Percentiles rank a stretch among this genome's conserved stretches.
Evolutionary conservation across 2,888 invertebrate species (phyloP).

Genomic region (Resseliella maxima): DNA sequence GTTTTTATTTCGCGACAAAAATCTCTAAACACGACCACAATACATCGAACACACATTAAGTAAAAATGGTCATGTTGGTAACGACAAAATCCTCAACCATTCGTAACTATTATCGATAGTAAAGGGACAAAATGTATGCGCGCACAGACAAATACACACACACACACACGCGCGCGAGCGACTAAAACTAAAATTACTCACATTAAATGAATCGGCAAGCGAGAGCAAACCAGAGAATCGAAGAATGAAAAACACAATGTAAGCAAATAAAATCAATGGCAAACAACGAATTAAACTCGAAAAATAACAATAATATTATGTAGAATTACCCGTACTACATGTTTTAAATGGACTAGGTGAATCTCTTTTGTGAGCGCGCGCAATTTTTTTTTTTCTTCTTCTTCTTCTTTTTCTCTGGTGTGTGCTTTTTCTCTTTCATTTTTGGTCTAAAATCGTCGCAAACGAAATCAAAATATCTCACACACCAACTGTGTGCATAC

Average conservation of each 20-base stretch:
- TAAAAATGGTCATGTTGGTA: not conserved
- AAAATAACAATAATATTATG: constrained; percentile 53
- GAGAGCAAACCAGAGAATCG: not conserved
- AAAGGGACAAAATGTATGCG: not conserved
- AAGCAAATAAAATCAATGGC: constrained; percentile 53
- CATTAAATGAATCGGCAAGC: constrained; percentile 43
- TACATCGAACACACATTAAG: constrained; percentile 53
- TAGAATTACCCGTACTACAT: constrained; percentile 39
- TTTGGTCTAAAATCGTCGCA: constrained; percentile 34
- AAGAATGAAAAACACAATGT: constrained; percentile 11
- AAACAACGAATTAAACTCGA: constrained; percentile 53
- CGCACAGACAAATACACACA: not conserved
- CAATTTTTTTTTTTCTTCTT: not conserved
- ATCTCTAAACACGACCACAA: constrained; percentile 53
- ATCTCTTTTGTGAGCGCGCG: not conserved
- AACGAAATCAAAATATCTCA: not conserved
- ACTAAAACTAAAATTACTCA: constrained; percentile 28
- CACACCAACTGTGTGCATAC: constrained; percentile 19
- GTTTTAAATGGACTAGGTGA: constrained; percentile 48
- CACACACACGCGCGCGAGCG: not conserved
- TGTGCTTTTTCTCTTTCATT: not conserved
- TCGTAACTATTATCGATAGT: not conserved
- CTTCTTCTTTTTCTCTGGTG: too few species aligned
- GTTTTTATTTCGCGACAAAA: constrained; percentile 47
- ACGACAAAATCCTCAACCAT: not conserved